Evolutionary conservation across 2,888 invertebrate genomes (phyloP).

Genomic region (Trimorus sp.): DNA sequence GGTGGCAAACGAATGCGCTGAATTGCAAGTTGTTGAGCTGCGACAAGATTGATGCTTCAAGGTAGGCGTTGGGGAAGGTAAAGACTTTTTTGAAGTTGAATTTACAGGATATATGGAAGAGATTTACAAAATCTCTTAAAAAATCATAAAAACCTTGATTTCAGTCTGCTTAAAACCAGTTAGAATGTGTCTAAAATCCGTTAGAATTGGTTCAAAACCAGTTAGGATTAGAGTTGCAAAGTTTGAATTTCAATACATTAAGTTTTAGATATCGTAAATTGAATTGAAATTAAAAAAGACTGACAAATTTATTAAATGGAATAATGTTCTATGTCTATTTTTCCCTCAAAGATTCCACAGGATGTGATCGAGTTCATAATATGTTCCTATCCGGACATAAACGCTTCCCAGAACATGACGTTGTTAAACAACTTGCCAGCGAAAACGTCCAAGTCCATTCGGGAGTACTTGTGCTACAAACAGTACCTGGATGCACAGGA

Average conservation of each 20-base stretch:
- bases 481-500: slow-evolving; percentile 94
- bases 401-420: slow-evolving; percentile 71
- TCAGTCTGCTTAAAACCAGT: too few relatives aligned
- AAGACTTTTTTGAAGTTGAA: not conserved
- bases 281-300: not conserved
- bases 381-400: slow-evolving; percentile 81
- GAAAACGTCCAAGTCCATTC: slow-evolving; percentile 82
- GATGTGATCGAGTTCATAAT: slow-evolving; percentile 85
- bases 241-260: too few relatives aligned
- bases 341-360: slow-evolving; percentile 84
- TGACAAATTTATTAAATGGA: too few relatives aligned
- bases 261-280: too few relatives aligned
- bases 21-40: slow-evolving; percentile 92
- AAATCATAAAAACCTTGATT: too few relatives aligned
- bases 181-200: too few relatives aligned
- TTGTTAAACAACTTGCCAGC: slow-evolving; percentile 81
- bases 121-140: too few relatives aligned
- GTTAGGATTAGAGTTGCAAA: too few relatives aligned
- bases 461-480: slow-evolving; percentile 94
- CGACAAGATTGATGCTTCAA: slow-evolving; percentile 91
- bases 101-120: not conserved
- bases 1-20: slow-evolving; percentile 93
- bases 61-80: slow-evolving; percentile 88
- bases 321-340: too few relatives aligned
- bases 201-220: too few relatives aligned